A percentile compares a stretch with the other conserved stretches of the same genome.
phyloP scores from a whole-genome alignment of 1,140 invertebrate species.

The Zeugodacus cucurbitae region DNA sequence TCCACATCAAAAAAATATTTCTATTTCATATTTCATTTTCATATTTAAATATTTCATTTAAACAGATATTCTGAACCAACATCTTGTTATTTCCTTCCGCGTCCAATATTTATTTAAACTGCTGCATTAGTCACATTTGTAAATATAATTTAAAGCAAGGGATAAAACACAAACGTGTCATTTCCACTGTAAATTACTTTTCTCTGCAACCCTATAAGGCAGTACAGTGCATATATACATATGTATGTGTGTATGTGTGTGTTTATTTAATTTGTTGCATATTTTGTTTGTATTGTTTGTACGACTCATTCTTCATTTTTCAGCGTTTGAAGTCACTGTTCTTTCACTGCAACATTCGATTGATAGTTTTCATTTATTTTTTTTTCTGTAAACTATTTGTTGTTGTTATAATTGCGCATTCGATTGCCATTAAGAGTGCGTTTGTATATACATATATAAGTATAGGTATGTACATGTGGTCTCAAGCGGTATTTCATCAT shows the following conservation, averaged over 20 bases:
- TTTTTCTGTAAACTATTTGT: not conserved
- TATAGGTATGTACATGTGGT: not conserved
- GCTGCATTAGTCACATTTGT: constrained; percentile 55
- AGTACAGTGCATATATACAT: not conserved
- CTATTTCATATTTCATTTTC: too few relatives aligned
- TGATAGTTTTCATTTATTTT: not conserved
- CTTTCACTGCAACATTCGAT: not conserved
- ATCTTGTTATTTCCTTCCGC: not conserved
- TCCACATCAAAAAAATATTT: too few relatives aligned
- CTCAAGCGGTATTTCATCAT: not conserved
- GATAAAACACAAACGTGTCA: not conserved
- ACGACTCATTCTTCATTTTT: not conserved
- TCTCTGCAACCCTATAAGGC: not conserved
- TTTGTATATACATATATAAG: not conserved
- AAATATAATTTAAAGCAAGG: constrained; percentile 50
- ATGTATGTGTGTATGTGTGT: not conserved
- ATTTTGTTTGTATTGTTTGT: not conserved
- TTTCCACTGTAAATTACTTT: not conserved
- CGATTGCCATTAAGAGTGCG: not conserved
- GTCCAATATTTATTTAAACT: not conserved
- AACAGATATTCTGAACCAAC: not conserved
- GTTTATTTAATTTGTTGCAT: constrained; percentile 12
- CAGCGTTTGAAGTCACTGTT: constrained; percentile 3
- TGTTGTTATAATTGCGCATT: constrained; percentile 6
- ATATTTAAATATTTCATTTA: too few relatives aligned